These are phyloP conservation scores for Magallana nippona DNA, from an alignment of 2,888 invertebrate species.

Conservation along the genomic window DNA sequence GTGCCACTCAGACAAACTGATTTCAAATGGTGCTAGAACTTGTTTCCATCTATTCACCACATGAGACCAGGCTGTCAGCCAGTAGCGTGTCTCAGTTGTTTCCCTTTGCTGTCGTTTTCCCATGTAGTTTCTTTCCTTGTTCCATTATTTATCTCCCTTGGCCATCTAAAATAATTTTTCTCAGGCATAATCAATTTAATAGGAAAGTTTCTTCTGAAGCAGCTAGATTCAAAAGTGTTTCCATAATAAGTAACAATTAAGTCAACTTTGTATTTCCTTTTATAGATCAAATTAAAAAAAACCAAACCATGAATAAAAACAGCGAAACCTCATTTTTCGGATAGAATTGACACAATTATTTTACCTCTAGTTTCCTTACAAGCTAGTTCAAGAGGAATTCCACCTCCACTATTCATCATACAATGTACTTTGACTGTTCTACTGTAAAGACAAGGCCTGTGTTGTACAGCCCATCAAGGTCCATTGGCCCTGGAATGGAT, in stretches of 20 bases:
- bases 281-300: no score
- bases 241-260: no score
- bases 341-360: background rate
- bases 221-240: no score
- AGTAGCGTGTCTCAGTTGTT: background rate
- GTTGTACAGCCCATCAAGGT: conserved; percentile 10
- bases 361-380: background rate
- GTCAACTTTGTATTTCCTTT: no score
- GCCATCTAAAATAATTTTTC: no score
- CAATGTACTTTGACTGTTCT: background rate
- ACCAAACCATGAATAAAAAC: no score
- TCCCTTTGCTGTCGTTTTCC: background rate
- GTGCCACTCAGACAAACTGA: conserved; percentile 71
- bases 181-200: no score
- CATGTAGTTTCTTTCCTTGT: background rate
- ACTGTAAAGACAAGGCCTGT: background rate
- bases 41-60: conserved; percentile 70
- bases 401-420: background rate
- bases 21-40: conserved; percentile 78
- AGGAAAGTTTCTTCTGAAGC: no score
- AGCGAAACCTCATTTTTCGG: no score
- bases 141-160: background rate
- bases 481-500: conserved; percentile 26
- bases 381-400: background rate
- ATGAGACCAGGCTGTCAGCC: conserved; percentile 68